Base-by-base conservation (phyloP, 2,797 vertebrate genomes). In the Argyrosomus regius region DNA sequence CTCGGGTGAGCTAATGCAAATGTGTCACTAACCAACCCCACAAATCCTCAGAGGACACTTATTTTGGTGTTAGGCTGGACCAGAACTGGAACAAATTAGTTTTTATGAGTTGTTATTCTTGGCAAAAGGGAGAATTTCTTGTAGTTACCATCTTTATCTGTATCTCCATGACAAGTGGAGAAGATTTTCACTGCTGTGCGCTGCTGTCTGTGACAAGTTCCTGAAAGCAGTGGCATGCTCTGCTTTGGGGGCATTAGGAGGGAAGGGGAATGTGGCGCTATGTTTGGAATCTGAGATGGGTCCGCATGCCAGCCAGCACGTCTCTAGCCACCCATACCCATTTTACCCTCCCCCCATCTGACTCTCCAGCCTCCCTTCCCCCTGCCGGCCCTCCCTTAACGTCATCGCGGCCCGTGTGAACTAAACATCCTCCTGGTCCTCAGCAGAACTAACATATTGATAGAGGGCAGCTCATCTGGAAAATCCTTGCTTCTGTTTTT, bases 271-370 rank as follows among this genome's bases (percentile, higher is more conserved):
- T 93, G 91, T 94, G 85, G 68, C 88, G 78, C 93, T 90, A 94
- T 95, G 93, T 92, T 88, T 91, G 92, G 92, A 93, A 94, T 94
- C 88, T 84, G 77, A 90, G 86, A 91, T 70, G 85, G 84, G 77
- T 87, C 80, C 14, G 46, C 77, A 85, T 92, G 92, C 88, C 92
- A 92, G 90, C 89, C 88, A 56, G 84, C 90, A 91, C 70, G 89
- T 93, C 92, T 91, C 88, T 92, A 46, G 69, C 80, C 86, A 73
- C 75, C 83, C 70, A 7, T 62, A 64, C 64, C 77, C 72, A 53
- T 64, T 77, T 74, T 20, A 35, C 83, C 57, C 67, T 26, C 70
- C 60, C 73, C 49, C 65, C 52, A 50, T 54, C 59, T 79, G 66
- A 49, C 41, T 66, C 77, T 66, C 62, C 64, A 59, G 16, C 64